Base-by-base conservation (phyloP, 2,113 vertebrate species). In the Lophochroa leadbeateri region DNA sequence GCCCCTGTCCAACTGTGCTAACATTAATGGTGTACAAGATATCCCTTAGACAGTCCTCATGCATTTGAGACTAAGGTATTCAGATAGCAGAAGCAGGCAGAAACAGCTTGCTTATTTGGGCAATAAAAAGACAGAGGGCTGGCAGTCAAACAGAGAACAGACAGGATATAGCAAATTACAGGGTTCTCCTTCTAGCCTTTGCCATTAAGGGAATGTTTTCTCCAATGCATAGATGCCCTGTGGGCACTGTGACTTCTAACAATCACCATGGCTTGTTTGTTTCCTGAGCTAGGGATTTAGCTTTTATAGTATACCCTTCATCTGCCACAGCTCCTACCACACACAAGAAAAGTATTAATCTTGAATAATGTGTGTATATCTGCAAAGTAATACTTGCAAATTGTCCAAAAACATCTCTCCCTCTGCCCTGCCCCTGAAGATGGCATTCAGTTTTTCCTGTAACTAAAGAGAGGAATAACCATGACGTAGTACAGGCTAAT, bases 161-260 rank as follows among this genome's bases (percentile, higher is more conserved):
- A 94, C 93, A 96, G 96, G 83, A 93, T 79, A 65, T 81, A 60
- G 97, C 96, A 98, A 97, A 90, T 89, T 92, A 88, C 61, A 90
- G 90, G 68, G 80, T 68, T 94, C 91, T 92, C 95, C 49, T 82
- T 80, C 92, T n/a, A 90, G 94, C 83, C 86, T 82, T 89, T 76
- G 91, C 96, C 90, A 94, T 91, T 94, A 95, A 94, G 63, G 2
- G 43, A 72, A 64, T 71, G 81, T 53, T 96, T 92, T 96, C 90
- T 92, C 93, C 86, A 88, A 35, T 23, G 92, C 71, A 72, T 64
- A 68, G 80, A 96, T 97, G 95, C 97, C 95, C 97, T 91, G 94
- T 76, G 95, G 96, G 86, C 94, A 93, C 92, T 78, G 43, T 5
- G 70, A 83, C 85, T 72, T 94, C 77, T 82, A 86, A 89, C 69